A percentile compares a stretch with the other conserved stretches of the same genome.
These are phyloP conservation scores for Pemphigus obesinymphae DNA, from an alignment of 1,140 invertebrate species.

Conservation along the genomic window DNA sequence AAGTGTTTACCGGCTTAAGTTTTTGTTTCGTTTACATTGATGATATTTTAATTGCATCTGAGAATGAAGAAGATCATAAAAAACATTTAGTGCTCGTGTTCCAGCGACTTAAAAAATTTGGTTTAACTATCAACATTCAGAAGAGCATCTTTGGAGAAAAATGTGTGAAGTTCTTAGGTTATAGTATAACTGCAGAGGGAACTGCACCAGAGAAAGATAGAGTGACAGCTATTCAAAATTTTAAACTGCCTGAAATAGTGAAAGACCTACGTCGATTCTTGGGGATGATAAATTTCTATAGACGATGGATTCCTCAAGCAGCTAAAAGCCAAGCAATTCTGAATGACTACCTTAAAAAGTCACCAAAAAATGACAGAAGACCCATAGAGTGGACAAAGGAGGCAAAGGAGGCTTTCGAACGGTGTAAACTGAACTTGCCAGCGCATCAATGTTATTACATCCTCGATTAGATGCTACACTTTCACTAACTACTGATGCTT, in stretches of 20 bases:
- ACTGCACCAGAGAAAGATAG: slow-evolving; percentile 39
- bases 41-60: too few species aligned
- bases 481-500: slow-evolving; percentile 44
- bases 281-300: slow-evolving; percentile 52
- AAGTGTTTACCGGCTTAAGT: slow-evolving; percentile 49
- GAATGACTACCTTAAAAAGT: slow-evolving; percentile 43
- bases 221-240: slow-evolving; percentile 20
- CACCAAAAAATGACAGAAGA: slow-evolving; percentile 46
- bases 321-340: slow-evolving; percentile 46
- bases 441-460: slow-evolving; percentile 43
- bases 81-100: slow-evolving; percentile 44
- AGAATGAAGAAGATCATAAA: slow-evolving; percentile 47
- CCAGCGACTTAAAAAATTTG: slow-evolving; percentile 45
- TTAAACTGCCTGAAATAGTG: background rate
- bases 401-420: slow-evolving; percentile 48
- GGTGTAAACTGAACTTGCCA: slow-evolving; percentile 48
- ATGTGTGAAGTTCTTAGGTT: slow-evolving; percentile 48
- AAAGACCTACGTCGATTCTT: slow-evolving; percentile 49
- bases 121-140: slow-evolving; percentile 47
- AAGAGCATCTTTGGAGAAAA: slow-evolving; percentile 48
- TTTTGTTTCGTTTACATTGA: slow-evolving; percentile 49
- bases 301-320: slow-evolving; percentile 29
- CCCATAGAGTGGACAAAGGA: background rate
- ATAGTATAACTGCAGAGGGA: slow-evolving; percentile 45
- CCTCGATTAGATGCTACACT: slow-evolving; percentile 24